These are phyloP conservation scores for Calidris pugnax DNA, from an alignment of 2,113 vertebrate species.

Conservation along the genomic window DNA sequence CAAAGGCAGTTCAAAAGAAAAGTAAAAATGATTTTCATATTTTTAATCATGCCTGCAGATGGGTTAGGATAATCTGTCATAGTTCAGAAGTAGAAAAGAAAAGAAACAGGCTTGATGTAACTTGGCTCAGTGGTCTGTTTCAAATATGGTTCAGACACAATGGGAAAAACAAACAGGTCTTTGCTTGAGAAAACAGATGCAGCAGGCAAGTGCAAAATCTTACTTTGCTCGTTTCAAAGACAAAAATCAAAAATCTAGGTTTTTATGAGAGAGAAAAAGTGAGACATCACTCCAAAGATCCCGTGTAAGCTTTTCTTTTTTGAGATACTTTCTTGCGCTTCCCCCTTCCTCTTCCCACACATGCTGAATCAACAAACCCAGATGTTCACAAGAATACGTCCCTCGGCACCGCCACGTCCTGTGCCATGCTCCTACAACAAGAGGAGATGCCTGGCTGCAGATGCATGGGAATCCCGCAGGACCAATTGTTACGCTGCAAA, in stretches of 20 bases:
- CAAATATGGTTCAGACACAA: slow-evolving; percentile 42
- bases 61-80: slow-evolving; percentile 36
- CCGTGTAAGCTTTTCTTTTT: not conserved
- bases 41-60: slow-evolving; percentile 39
- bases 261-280: not conserved
- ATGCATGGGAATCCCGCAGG: not conserved
- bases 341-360: not conserved
- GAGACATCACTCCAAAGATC: not conserved
- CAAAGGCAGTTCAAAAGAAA: slow-evolving; percentile 56
- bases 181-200: slow-evolving; percentile 57
- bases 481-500: not conserved
- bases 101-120: slow-evolving; percentile 32
- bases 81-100: slow-evolving; percentile 51
- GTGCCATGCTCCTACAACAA: not conserved
- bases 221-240: not conserved
- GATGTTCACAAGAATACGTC: not conserved
- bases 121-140: slow-evolving; percentile 51
- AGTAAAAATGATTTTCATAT: slow-evolving; percentile 60
- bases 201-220: slow-evolving; percentile 50
- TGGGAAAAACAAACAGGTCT: slow-evolving; percentile 51
- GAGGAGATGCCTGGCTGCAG: not conserved
- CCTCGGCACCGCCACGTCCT: not conserved
- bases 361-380: slow-evolving; percentile 10
- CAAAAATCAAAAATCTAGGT: not conserved
- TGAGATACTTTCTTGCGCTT: not conserved